Conservation (phyloP, 2,113 vertebrate species). For the Pseudorectes ferrugineus region DNA sequence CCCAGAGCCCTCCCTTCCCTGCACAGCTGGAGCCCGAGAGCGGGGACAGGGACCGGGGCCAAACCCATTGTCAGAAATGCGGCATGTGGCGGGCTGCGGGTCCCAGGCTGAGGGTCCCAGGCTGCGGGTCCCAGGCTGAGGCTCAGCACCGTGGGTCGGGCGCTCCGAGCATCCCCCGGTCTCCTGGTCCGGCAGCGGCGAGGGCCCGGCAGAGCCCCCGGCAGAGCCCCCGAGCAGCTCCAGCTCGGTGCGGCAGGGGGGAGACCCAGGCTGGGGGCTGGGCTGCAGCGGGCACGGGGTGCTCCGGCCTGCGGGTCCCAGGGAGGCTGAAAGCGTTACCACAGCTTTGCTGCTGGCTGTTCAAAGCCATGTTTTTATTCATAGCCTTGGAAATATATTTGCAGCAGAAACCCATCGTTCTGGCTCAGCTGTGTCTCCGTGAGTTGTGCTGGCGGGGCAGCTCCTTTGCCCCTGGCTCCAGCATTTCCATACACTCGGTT, state of each 20-base stretch:
- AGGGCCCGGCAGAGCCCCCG: not conserved
- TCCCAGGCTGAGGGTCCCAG: accelerated
- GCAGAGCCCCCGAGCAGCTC: not conserved
- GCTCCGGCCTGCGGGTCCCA: not conserved
- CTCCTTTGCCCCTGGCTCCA: not conserved
- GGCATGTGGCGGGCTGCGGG: accelerated
- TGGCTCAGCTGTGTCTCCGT: not conserved
- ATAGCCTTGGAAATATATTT: not conserved
- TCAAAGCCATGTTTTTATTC: not conserved
- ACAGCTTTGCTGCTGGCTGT: accelerated
- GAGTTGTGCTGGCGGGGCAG: not conserved
- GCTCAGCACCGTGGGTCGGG: not conserved
- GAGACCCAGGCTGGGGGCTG: not conserved
- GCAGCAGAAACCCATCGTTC: accelerated
- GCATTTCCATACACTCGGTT: accelerated
- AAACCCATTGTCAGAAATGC: accelerated
- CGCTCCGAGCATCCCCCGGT: not conserved
- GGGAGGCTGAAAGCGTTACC: accelerated
- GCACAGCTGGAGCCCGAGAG: accelerated
- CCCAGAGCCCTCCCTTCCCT: not conserved
- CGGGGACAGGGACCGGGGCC: not conserved
- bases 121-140: accelerated
- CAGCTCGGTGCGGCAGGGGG: accelerated
- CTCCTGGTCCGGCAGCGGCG: not conserved
- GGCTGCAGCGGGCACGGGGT: not conserved